Conservation (phyloP, 2,888 invertebrate genomes). For the Phalera bucephala region DNA sequence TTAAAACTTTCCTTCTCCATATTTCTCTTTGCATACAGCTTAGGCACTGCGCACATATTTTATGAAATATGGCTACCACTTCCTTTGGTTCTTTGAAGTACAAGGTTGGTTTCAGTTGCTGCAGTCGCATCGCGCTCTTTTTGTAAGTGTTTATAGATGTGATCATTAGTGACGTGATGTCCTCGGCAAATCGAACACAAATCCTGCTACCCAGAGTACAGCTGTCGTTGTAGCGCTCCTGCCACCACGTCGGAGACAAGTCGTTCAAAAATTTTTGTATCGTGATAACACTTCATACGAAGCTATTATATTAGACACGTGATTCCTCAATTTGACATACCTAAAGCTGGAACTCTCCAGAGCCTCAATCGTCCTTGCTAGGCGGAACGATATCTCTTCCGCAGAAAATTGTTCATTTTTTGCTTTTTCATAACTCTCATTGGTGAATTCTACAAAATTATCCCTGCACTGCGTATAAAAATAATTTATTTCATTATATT, state of each 20-base stretch:
- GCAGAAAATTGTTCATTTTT: slow-evolving; percentile 25
- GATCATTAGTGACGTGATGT: slow-evolving; percentile 3
- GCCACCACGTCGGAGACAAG: slow-evolving; percentile 33
- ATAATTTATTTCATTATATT: slow-evolving; percentile 20
- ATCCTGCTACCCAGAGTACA: neutral
- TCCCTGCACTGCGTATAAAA: slow-evolving; percentile 17
- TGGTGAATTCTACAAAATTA: slow-evolving; percentile 31
- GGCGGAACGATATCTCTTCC: slow-evolving; percentile 13
- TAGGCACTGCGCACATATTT: slow-evolving; percentile 32
- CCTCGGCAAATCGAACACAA: slow-evolving; percentile 4
- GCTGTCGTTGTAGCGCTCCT: slow-evolving; percentile 12
- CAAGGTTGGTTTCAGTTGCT: slow-evolving; percentile 11
- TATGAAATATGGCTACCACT: slow-evolving; percentile 27
- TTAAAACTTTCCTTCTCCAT: slow-evolving; percentile 17
- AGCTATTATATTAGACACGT: slow-evolving; percentile 22
- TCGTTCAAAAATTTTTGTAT: slow-evolving; percentile 37
- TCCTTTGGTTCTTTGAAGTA: slow-evolving; percentile 35
- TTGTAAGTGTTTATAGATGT: slow-evolving; percentile 16
- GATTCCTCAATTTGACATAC: slow-evolving; percentile 34
- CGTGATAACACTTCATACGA: slow-evolving; percentile 29
- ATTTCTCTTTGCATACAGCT: slow-evolving; percentile 39
- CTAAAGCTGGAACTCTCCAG: slow-evolving; percentile 29
- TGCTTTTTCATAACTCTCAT: slow-evolving; percentile 29
- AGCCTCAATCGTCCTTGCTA: slow-evolving; percentile 22
- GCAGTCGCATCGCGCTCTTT: slow-evolving; percentile 7